Percentiles rank a stretch among this genome's conserved stretches.
These are phyloP conservation scores for Hypsibius dujardini DNA, from an alignment of 1,140 invertebrate genomes.

Conservation along the genomic window DNA sequence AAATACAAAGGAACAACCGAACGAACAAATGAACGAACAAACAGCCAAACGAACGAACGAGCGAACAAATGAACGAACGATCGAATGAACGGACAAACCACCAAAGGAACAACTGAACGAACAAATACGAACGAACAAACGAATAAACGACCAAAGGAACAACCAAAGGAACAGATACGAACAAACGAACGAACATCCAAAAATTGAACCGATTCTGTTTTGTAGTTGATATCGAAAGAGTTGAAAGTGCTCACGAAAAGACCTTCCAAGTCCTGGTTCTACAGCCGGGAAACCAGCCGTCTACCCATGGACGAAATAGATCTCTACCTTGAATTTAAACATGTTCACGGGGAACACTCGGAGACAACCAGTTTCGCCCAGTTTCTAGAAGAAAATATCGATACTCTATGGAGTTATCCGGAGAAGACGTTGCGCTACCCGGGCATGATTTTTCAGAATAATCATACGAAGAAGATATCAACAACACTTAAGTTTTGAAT, in stretches of 20 bases:
- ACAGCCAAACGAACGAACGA: too few species aligned
- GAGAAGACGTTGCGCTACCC: slow-evolving; percentile 8
- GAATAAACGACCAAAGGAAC: too few species aligned
- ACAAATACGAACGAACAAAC: too few species aligned
- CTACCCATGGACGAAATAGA: neutral
- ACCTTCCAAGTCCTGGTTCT: neutral
- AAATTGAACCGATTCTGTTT: too few species aligned
- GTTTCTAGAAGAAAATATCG: neutral
- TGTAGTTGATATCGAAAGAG: neutral
- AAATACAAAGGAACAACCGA: too few species aligned
- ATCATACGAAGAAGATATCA: neutral
- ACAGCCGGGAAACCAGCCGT: neutral
- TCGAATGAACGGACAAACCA: too few species aligned
- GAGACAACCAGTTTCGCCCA: neutral
- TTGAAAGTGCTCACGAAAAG: neutral
- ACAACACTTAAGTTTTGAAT: too few species aligned
- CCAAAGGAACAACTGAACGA: too few species aligned
- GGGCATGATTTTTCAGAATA: neutral
- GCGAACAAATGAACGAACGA: too few species aligned
- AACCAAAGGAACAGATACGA: too few species aligned
- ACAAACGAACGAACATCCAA: too few species aligned
- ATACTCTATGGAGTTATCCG: slow-evolving; percentile 4
- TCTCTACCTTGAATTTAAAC: neutral
- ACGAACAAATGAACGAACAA: too few species aligned
- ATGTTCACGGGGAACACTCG: neutral